phyloP scores from a whole-genome alignment of 2,888 invertebrate genomes.

The Rutpela maculata region DNA sequence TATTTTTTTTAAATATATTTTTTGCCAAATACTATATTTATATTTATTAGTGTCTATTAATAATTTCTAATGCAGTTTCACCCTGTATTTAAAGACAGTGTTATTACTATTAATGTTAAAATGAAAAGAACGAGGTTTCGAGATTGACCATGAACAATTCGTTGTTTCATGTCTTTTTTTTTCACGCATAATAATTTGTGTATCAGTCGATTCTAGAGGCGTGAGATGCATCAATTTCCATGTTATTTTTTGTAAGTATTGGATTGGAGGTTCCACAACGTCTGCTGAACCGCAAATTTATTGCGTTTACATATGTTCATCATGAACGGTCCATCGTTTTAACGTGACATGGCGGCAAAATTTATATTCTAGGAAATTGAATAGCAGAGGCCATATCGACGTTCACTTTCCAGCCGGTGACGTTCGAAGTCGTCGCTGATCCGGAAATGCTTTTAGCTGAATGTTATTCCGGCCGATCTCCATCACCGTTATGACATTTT shows the following conservation, averaged over 20 bases:
- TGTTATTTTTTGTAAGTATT: neutral
- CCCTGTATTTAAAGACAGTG: too few species aligned
- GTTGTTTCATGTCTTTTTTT: neutral
- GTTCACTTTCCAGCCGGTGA: conserved; percentile 47
- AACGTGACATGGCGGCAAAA: conserved; percentile 61
- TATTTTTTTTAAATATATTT: too few species aligned
- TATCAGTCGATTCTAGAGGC: neutral
- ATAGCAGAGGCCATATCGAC: conserved; percentile 65
- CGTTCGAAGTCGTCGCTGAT: conserved; percentile 63
- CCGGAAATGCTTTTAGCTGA: conserved; percentile 72
- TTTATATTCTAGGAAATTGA: conserved; percentile 68
- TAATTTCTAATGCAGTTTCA: too few species aligned
- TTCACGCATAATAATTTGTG: neutral
- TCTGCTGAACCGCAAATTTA: conserved; percentile 2
- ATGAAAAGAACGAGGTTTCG: too few species aligned
- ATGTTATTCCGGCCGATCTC: conserved; percentile 70
- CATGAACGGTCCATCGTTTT: conserved; percentile 60
- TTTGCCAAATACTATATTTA: too few species aligned
- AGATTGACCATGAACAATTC: neutral
- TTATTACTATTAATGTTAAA: too few species aligned
- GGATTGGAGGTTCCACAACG: neutral
- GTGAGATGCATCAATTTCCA: neutral
- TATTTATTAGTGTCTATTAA: too few species aligned
- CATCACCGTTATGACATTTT: conserved; percentile 70
- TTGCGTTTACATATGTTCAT: conserved; percentile 51